phyloP scores from a whole-genome alignment of 2,888 invertebrate genomes.

The Andrena bucephala region DNA sequence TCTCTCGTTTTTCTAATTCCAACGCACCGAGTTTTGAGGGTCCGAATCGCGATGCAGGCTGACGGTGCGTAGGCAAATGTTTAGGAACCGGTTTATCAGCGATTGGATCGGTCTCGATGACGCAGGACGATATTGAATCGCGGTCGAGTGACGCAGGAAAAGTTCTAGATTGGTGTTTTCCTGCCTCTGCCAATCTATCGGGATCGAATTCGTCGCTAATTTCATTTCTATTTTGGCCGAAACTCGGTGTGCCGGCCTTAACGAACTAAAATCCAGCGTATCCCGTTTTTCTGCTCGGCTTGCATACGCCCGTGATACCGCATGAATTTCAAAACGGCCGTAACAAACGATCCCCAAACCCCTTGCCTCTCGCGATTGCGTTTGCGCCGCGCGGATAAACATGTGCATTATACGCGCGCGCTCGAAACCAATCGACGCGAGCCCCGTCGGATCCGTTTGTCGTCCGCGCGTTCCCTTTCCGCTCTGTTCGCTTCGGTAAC shows the following conservation, averaged over 20 bases:
- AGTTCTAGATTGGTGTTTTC: not conserved
- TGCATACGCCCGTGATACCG: not conserved
- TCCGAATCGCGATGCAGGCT: no score
- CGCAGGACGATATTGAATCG: no score
- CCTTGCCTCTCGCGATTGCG: conserved; percentile 18
- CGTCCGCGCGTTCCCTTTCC: conserved; percentile 74
- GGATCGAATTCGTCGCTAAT: not conserved
- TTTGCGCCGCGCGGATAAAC: conserved; percentile 25
- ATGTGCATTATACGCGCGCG: conserved; percentile 31
- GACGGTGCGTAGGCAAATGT: no score
- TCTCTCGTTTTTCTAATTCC: conserved; percentile 5
- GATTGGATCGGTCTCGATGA: no score
- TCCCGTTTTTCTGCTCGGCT: not conserved
- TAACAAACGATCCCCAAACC: conserved; percentile 20
- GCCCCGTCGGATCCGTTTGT: conserved; percentile 71
- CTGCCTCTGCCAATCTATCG: not conserved
- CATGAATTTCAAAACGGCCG: conserved; percentile 20
- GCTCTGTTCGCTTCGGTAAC: conserved; percentile 61
- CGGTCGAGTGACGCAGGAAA: no score
- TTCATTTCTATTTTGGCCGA: not conserved
- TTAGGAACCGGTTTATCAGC: no score
- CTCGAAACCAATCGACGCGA: conserved; percentile 63
- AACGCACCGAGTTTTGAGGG: not conserved
- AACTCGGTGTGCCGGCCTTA: not conserved
- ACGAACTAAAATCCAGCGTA: conserved; percentile 1